These are phyloP conservation scores for Platerodrilus igneus DNA, from an alignment of 2,888 invertebrate species.

Conservation along the genomic window DNA sequence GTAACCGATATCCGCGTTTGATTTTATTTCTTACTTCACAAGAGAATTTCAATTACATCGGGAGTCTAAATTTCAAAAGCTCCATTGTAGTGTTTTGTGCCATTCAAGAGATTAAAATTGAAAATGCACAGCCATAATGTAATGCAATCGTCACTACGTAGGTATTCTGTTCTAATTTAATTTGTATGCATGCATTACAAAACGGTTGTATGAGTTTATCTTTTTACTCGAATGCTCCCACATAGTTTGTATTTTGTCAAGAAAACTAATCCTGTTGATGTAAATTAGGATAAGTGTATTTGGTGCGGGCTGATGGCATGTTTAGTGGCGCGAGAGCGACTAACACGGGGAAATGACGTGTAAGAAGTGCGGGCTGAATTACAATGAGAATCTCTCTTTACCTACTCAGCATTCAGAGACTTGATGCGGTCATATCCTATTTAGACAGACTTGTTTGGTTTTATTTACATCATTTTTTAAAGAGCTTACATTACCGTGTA, in stretches of 20 bases:
- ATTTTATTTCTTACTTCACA: too few relatives aligned
- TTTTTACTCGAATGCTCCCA: constrained; percentile 42
- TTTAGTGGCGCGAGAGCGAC: constrained; percentile 31
- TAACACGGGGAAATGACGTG: constrained; percentile 50
- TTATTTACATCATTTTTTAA: too few relatives aligned
- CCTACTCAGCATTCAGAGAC: too few relatives aligned
- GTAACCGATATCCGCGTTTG: too few relatives aligned
- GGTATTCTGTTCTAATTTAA: constrained; percentile 25
- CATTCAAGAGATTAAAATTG: not conserved
- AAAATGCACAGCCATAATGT: not conserved
- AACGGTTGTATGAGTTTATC: constrained; percentile 35
- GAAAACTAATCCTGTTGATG: constrained; percentile 39
- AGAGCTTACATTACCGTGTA: too few relatives aligned
- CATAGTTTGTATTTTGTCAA: constrained; percentile 43
- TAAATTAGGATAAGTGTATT: constrained; percentile 39
- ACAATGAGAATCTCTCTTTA: constrained; percentile 28
- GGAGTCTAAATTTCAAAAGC: too few relatives aligned
- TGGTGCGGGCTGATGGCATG: constrained; percentile 32
- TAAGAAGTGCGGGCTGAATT: constrained; percentile 45
- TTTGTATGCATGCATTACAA: constrained; percentile 30
- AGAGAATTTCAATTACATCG: too few relatives aligned
- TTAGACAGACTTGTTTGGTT: too few relatives aligned
- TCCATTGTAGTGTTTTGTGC: too few relatives aligned
- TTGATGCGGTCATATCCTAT: too few relatives aligned
- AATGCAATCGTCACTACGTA: constrained; percentile 4